These are phyloP conservation scores for Baccha elongata DNA, from an alignment of 2,888 invertebrate species.

Conservation along the genomic window DNA sequence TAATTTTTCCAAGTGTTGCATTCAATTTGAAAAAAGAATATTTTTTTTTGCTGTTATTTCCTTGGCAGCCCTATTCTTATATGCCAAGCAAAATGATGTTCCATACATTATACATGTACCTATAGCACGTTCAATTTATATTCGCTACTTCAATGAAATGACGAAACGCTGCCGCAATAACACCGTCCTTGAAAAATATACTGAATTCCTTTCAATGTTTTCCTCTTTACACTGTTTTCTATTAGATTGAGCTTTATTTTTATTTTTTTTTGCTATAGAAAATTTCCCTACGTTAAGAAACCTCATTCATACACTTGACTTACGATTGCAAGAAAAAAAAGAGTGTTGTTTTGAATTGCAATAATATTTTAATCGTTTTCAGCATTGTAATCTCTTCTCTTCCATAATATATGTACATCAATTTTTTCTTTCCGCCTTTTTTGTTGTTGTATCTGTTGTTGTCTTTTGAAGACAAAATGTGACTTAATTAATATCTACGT, in stretches of 20 bases:
- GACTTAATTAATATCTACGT: neutral
- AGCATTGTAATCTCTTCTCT: neutral
- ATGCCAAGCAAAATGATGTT: too few species aligned
- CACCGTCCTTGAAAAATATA: constrained; percentile 17
- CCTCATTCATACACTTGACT: constrained; percentile 14
- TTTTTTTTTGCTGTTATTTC: too few species aligned
- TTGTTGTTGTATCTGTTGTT: neutral
- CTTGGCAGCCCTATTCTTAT: too few species aligned
- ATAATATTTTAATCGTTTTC: neutral
- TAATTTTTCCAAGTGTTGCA: too few species aligned
- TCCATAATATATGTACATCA: neutral
- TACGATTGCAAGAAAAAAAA: neutral
- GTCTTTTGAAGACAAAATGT: neutral
- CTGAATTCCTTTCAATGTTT: constrained; percentile 7
- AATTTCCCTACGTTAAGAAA: constrained; percentile 7
- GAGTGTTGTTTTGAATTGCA: neutral
- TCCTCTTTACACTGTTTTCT: neutral
- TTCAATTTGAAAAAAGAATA: too few species aligned
- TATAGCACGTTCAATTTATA: neutral
- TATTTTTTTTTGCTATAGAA: neutral
- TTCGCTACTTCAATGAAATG: constrained; percentile 1
- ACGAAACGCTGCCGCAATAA: neutral
- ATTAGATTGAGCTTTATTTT: neutral
- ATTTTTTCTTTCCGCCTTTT: constrained; percentile 4
- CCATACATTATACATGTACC: too few species aligned